Evolutionary conservation across 2,888 invertebrate species (phyloP), one percentile per base, ranked within the genome.

Genomic region (Epistrophe eligans): DNA sequence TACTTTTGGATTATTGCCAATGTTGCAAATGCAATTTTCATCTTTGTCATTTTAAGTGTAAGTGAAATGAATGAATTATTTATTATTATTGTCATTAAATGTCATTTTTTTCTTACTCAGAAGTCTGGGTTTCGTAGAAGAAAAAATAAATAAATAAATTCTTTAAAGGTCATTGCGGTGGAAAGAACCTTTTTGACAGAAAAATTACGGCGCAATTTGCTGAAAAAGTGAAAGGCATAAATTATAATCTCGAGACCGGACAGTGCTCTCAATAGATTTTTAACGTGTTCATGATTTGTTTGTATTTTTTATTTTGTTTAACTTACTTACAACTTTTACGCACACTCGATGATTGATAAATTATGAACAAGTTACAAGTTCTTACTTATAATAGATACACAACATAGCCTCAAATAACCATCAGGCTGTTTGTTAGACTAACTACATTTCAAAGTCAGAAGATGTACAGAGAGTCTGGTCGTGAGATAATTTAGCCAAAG

Each of bases 401-500:
- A 6, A 32, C 6, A 13, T 24, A 15, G 24, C 15, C 15, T 28
- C 6, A 48, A n/a, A 35, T 10, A 43, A 52, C 32, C 71, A 66
- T 24, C 24, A 24, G 58, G 50, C 38, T 45, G 35, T 7, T 24
- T 35, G 38, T 35, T 45, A 15, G 76, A 45, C 67, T 19, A 55
- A 57, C 60, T 32, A 38, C 70, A 76, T 66, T 80, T 70, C 32
- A 70, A 70, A 80, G 52, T 70, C 60, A 52, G 74, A 76, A 84
- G 76, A 80, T 66, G 32, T 32, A 66, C 58, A 66, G 8, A 50
- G 52, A 24, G 81, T 77, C 77, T 77, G 81, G 67, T 70, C 84
- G 73, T 85, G 84, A 85, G 84, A 85, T 85, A 81, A 85, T 85
- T 85, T 81, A 85, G 45, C 81, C n/a, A 40, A 24, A 55, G 81